These are phyloP conservation scores for Dastarcus helophoroides DNA, from an alignment of 2,888 invertebrate species.

Conservation along the genomic window DNA sequence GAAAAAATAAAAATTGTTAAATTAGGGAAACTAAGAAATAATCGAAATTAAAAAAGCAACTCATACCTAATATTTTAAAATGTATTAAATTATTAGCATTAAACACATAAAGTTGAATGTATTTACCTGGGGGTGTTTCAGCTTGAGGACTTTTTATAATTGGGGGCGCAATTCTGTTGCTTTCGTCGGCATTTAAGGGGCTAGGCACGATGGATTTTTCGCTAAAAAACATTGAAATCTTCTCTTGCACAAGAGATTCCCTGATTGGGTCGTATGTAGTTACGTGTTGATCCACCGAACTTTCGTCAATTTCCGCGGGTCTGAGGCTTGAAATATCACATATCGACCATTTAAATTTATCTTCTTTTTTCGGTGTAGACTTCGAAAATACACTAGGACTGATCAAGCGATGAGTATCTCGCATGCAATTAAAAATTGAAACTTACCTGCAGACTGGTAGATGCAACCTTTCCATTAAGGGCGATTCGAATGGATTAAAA, in stretches of 20 bases:
- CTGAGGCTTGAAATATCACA: conserved; percentile 56
- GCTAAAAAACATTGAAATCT: conserved; percentile 45
- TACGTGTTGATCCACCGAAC: conserved; percentile 49
- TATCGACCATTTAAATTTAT: conserved; percentile 57
- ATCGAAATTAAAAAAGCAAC: too few species aligned
- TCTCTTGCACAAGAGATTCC: conserved; percentile 54
- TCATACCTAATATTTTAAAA: too few species aligned
- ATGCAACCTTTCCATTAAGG: conserved; percentile 51
- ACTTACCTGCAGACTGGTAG: conserved; percentile 57
- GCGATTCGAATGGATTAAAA: conserved; percentile 58
- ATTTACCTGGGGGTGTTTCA: background rate
- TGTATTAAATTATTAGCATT: background rate
- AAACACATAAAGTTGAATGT: background rate
- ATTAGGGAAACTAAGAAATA: too few species aligned
- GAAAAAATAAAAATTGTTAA: too few species aligned
- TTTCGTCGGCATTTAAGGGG: conserved; percentile 27
- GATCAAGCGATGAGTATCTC: conserved; percentile 1
- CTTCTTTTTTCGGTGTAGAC: conserved; percentile 33
- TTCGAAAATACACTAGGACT: conserved; percentile 36
- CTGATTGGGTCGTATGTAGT: conserved; percentile 51
- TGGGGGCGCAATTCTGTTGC: conserved; percentile 8
- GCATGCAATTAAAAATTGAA: conserved; percentile 6
- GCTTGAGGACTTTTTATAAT: conserved; percentile 1
- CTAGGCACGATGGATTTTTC: conserved; percentile 35
- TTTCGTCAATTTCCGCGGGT: conserved; percentile 57